Base-by-base conservation (phyloP, 2,888 invertebrate genomes). In the Chaitophorus viminalis region DNA sequence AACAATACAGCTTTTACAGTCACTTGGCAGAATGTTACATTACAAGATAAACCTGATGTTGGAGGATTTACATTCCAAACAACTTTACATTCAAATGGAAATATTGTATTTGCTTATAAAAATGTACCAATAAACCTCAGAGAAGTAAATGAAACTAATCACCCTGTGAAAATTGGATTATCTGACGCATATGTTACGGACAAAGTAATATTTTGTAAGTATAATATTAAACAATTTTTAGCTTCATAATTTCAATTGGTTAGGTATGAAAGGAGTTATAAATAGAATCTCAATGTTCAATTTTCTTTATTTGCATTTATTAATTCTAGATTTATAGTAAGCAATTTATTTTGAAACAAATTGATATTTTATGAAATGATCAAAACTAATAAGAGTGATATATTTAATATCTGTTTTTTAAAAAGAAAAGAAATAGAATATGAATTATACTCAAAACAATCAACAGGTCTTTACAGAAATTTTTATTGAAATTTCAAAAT, bases 121-220 rank as follows among this genome's bases (percentile, higher is more conserved):
- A 92, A 93, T 90, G 94, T 99, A 68, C 98, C 99, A 0, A 92
- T 96, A 1, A 92, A 94, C 21, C 94, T 99, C 14, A 93, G 94
- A 89, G 92, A 94, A 8, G 98, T 99, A 90, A 94, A 95, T 90
- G 96, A 97, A 90, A 93, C 93, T 46, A 93, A 95, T 88, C 99
- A 99, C 92, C 99, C 99, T 0, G 98, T 99, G 68, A 99, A 99
- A 93, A 96, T 99, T 85, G 99, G 99, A 76, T 93, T 99, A 77
- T 98, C 98, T 78, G 99, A 99, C 92, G 99, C 99, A 0, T 99
- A 98, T 91, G 96, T 98, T 90, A 96, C 96, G 91, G 98, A 99
- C 91, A 94, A 95, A 90, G 94, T 95, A 77, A 93, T 96, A 68
- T 95, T 95, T 92, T 95, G 97, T 97, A 92, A 95, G 96, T 94